These are phyloP conservation scores for Labrus mixtus DNA, from an alignment of 2,113 vertebrate genomes.

Conservation along the genomic window DNA sequence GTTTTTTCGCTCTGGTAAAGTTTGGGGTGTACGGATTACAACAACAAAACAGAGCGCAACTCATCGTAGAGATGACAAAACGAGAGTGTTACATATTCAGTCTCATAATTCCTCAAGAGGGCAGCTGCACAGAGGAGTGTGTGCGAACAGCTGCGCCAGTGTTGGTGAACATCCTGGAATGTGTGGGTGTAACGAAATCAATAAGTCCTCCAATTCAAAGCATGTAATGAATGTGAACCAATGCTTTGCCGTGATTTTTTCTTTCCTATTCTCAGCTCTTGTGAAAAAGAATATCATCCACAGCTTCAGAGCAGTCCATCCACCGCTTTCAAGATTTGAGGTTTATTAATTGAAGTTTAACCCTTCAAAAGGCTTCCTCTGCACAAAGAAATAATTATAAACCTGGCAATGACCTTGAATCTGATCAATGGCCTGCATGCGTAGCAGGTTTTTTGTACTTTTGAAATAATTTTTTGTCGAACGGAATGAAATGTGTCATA, in stretches of 20 bases:
- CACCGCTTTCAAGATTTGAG: constrained; percentile 4
- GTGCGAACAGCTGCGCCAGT: constrained; percentile 30
- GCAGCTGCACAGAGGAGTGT: constrained; percentile 20
- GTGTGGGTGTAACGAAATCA: constrained; percentile 38
- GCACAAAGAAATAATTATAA: background rate
- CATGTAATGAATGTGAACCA: constrained; percentile 28
- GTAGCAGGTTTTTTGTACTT: background rate
- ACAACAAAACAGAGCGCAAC: background rate
- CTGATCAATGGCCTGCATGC: background rate
- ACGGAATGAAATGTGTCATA: background rate
- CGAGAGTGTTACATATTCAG: background rate
- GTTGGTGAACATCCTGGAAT: constrained; percentile 32
- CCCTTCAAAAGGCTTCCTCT: constrained; percentile 2
- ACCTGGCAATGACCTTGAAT: background rate
- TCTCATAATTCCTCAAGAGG: constrained; percentile 18
- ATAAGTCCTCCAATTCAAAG: constrained; percentile 46
- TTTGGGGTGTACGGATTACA: background rate
- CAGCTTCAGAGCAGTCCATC: constrained; percentile 10
- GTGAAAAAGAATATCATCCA: background rate
- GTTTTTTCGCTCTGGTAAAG: background rate
- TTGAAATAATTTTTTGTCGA: background rate
- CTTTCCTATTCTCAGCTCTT: background rate
- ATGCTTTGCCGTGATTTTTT: constrained; percentile 18
- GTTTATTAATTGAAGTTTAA: constrained; percentile 34
- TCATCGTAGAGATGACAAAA: background rate